phyloP scores from a whole-genome alignment of 1,140 invertebrate species.

The Polypedilum pembai region DNA sequence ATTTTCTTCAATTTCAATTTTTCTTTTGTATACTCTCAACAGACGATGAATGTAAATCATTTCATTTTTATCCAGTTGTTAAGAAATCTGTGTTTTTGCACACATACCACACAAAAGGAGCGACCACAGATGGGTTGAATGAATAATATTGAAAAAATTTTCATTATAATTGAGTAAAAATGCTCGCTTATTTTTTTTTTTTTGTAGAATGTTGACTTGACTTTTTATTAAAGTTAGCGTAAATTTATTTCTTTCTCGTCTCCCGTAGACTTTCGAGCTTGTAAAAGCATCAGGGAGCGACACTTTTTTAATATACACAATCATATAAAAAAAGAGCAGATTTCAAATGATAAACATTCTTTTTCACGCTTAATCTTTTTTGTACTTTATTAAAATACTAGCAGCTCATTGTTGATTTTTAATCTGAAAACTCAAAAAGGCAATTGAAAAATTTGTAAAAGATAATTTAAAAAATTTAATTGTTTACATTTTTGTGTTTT shows the following conservation, averaged over 20 bases:
- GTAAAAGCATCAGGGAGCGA: slow-evolving; percentile 2
- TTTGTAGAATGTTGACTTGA: neutral
- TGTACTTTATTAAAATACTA: neutral
- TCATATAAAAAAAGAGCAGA: neutral
- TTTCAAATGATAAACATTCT: neutral
- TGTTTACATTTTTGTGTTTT: no score
- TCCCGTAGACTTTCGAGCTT: neutral
- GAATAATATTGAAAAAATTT: neutral
- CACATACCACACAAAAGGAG: neutral
- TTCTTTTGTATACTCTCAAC: neutral
- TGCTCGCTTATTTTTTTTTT: no score
- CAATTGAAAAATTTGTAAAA: no score
- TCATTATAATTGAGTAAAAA: slow-evolving; percentile 7
- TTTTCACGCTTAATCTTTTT: neutral
- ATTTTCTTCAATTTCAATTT: neutral
- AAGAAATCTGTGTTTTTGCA: neutral
- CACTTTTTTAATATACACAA: neutral
- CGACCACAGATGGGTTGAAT: neutral
- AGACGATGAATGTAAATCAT: slow-evolving; percentile 18
- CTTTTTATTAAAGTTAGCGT: neutral
- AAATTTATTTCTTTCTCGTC: slow-evolving; percentile 8
- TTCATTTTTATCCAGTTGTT: neutral
- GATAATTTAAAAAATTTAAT: no score
- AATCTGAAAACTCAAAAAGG: no score
- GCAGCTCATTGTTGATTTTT: no score